These are phyloP conservation scores for Incurvaria masculella DNA, from an alignment of 2,888 invertebrate genomes.

Conservation along the genomic window DNA sequence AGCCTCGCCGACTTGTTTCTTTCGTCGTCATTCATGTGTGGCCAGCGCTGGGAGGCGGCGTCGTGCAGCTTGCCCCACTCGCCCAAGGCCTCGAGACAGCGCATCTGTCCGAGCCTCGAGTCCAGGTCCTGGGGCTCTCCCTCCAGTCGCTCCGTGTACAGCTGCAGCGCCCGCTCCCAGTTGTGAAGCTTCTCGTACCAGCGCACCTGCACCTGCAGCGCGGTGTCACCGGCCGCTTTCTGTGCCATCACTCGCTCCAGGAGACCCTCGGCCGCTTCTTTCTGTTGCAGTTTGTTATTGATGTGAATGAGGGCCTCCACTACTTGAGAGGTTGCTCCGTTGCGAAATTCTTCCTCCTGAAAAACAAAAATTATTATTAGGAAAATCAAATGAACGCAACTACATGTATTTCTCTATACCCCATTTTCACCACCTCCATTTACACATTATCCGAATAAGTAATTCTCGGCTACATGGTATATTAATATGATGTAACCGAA, in stretches of 20 bases:
- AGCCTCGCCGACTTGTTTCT: constrained; percentile 76
- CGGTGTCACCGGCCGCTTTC: constrained; percentile 63
- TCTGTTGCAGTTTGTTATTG: constrained; percentile 97
- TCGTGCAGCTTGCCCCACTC: constrained; percentile 91
- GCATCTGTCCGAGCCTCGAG: constrained; percentile 87
- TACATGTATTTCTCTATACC: too few relatives aligned
- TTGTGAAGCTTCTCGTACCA: constrained; percentile 99
- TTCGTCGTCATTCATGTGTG: constrained; percentile 54
- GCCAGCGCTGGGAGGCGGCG: constrained; percentile 78
- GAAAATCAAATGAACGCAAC: too few relatives aligned
- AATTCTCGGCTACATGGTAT: too few relatives aligned
- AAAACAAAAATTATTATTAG: too few relatives aligned
- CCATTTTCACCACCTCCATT: too few relatives aligned
- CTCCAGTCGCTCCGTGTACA: constrained; percentile 76
- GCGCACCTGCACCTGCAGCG: constrained; percentile 69
- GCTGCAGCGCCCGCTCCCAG: constrained; percentile 93
- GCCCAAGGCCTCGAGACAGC: constrained; percentile 93
- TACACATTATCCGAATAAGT: too few relatives aligned
- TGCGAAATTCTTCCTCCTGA: constrained; percentile 89
- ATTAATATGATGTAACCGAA: too few relatives aligned
- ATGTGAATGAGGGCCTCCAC: constrained; percentile 93
- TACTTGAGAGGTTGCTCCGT: constrained; percentile 77
- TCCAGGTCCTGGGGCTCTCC: constrained; percentile 68
- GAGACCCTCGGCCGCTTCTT: constrained; percentile 95
- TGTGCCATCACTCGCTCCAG: constrained; percentile 86